A percentile compares a stretch with the other conserved stretches of the same genome.
Evolutionary conservation across 2,797 vertebrate species (phyloP).

Genomic region (Sebastes melanostomus): DNA sequence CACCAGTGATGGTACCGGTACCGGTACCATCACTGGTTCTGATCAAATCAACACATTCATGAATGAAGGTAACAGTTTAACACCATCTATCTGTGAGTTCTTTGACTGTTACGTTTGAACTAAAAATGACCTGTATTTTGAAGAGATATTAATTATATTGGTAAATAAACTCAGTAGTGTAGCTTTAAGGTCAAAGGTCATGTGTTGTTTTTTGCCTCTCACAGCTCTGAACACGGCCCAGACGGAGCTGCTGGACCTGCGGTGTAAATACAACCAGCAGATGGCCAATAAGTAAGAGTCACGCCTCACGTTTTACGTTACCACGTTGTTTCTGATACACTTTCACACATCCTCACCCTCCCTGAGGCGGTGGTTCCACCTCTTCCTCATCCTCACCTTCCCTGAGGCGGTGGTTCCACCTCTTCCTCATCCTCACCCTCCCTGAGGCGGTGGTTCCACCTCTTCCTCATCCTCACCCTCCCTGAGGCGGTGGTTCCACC

Average conservation of each 20-base stretch:
- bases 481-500: too few relatives aligned
- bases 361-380: too few relatives aligned
- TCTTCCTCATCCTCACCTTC: too few relatives aligned
- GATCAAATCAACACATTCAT: background rate
- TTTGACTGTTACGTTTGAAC: background rate
- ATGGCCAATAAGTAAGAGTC: slow-evolving; percentile 91
- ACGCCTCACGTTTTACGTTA: background rate
- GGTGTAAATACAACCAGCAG: slow-evolving; percentile 93
- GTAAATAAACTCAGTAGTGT: background rate
- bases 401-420: too few relatives aligned
- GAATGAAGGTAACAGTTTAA: background rate
- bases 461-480: too few relatives aligned
- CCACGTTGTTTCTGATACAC: background rate
- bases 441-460: too few relatives aligned
- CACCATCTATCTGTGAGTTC: background rate
- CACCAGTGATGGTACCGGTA: background rate
- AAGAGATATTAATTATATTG: background rate
- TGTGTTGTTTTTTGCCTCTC: slow-evolving; percentile 28
- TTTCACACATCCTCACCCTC: background rate
- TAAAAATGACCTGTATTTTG: background rate
- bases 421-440: background rate
- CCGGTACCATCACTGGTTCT: background rate
- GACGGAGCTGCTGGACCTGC: slow-evolving; percentile 92
- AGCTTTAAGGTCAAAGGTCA: slow-evolving; percentile 55
- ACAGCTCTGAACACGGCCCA: slow-evolving; percentile 92